These are phyloP conservation scores for Lepidocolaptes lacrymiger DNA, from an alignment of 2,797 vertebrate genomes.

Conservation along the genomic window DNA sequence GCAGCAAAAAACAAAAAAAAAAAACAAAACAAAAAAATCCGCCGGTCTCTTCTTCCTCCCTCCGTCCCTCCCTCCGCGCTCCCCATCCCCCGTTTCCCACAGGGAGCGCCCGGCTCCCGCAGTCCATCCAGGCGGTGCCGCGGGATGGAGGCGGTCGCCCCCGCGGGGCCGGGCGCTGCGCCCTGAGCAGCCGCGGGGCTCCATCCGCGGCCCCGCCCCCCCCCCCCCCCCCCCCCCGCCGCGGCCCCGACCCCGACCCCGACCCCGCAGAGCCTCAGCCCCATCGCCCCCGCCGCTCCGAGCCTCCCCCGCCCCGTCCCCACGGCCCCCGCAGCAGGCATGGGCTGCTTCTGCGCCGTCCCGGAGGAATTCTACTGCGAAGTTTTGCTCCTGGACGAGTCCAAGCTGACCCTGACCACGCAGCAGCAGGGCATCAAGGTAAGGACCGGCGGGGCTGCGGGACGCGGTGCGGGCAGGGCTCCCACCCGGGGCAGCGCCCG, in stretches of 20 bases:
- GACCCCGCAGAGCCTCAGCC: too few species aligned
- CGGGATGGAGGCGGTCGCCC: background rate
- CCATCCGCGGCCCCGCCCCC: background rate
- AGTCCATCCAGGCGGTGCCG: background rate
- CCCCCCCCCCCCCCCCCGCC: too few species aligned
- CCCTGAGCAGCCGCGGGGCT: background rate
- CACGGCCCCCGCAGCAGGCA: slow-evolving; percentile 55
- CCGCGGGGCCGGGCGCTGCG: background rate
- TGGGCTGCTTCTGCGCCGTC: slow-evolving; percentile 88
- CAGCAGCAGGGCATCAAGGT: slow-evolving; percentile 90
- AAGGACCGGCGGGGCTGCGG: background rate
- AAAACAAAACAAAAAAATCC: too few species aligned
- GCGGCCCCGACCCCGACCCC: background rate
- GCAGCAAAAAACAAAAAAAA: background rate
- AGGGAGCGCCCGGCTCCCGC: background rate
- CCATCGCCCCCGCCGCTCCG: too few species aligned
- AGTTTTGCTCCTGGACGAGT: slow-evolving; percentile 88
- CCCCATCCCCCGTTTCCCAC: background rate
- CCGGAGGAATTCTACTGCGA: slow-evolving; percentile 91
- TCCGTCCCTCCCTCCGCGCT: too few species aligned
- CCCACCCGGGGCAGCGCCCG: too few species aligned
- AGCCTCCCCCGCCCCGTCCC: background rate
- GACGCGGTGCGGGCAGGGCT: background rate
- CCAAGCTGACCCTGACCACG: slow-evolving; percentile 85
- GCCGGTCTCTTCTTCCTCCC: background rate